These are phyloP conservation scores for Thera obeliscata DNA, from an alignment of 2,888 invertebrate genomes.

Conservation along the genomic window DNA sequence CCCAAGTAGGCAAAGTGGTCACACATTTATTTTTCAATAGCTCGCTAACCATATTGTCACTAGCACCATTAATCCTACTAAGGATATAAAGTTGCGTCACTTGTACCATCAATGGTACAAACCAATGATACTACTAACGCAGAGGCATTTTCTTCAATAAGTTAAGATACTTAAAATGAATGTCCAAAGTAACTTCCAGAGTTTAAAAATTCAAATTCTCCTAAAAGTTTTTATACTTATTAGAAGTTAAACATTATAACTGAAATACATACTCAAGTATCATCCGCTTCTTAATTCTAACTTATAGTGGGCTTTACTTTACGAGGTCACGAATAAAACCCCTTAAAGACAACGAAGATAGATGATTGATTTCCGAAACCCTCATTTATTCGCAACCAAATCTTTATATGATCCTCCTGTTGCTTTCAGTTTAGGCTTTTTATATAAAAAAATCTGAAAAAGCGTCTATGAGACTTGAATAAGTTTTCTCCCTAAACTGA, in stretches of 20 bases:
- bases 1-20: neutral
- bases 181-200: neutral
- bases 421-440: neutral
- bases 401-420: neutral
- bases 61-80: too few relatives aligned
- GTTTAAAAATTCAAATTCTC: neutral
- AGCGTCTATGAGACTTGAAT: neutral
- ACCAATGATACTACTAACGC: too few relatives aligned
- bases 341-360: conserved; percentile 29
- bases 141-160: too few relatives aligned
- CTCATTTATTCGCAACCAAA: conserved; percentile 15
- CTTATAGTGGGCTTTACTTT: conserved; percentile 26
- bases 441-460: neutral
- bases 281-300: conserved; percentile 15
- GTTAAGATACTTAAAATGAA: too few relatives aligned
- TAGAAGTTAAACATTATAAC: neutral
- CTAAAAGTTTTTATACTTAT: neutral
- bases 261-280: neutral
- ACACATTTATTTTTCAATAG: neutral
- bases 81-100: too few relatives aligned
- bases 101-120: too few relatives aligned
- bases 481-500: neutral
- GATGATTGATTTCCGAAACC: conserved; percentile 24
- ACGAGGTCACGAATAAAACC: conserved; percentile 17
- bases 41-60: too few relatives aligned